phyloP scores from a whole-genome alignment of 2,113 vertebrate genomes.

The Plectropomus leopardus region DNA sequence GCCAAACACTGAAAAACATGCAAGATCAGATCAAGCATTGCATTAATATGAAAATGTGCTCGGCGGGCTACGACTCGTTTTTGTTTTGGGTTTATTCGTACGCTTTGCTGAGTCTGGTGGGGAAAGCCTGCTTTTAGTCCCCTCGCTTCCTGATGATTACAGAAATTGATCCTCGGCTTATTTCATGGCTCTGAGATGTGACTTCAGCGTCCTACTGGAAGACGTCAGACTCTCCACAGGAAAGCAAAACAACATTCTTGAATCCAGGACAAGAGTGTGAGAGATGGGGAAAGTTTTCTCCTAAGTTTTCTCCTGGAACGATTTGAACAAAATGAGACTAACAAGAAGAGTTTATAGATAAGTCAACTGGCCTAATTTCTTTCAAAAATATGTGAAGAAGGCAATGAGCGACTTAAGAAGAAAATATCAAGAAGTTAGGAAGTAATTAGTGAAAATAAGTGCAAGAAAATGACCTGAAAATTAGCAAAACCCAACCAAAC shows the following conservation, averaged over 20 bases:
- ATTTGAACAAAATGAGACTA: constrained; percentile 13
- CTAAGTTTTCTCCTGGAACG: not conserved
- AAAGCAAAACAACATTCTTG: constrained; percentile 63
- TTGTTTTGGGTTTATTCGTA: not conserved
- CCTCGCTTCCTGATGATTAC: not conserved
- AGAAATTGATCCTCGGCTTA: not conserved
- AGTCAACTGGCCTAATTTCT: no score
- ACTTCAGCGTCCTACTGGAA: constrained; percentile 14
- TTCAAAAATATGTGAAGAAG: no score
- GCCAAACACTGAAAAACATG: not conserved
- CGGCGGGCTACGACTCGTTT: not conserved
- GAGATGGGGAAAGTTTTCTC: constrained; percentile 20
- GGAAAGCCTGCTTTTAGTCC: not conserved
- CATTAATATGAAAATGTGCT: not conserved
- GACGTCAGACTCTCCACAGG: constrained; percentile 50
- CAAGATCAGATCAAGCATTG: not conserved
- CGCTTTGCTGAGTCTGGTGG: no score
- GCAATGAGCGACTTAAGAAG: no score
- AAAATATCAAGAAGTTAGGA: no score
- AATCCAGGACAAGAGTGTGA: constrained; percentile 49
- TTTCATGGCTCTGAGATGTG: not conserved
- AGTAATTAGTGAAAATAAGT: no score
- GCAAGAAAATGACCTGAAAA: no score
- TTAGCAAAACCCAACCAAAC: no score
- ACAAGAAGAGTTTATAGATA: not conserved